Evolutionary conservation across 1,140 invertebrate genomes (phyloP), one percentile per base, ranked within the genome.

Genomic region (Neuroterus valhalla): DNA sequence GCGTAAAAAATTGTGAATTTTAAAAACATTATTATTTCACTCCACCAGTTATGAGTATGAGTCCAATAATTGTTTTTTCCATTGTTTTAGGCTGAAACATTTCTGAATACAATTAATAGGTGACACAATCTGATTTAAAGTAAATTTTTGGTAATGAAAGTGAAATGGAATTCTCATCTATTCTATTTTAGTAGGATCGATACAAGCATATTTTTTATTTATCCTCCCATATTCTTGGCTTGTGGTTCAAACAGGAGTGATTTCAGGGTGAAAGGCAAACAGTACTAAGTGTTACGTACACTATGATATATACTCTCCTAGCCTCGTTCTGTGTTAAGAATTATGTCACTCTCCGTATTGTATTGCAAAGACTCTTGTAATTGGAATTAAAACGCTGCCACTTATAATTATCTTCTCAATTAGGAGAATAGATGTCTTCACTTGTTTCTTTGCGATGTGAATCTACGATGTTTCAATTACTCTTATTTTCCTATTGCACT

Each of bases 11-110:
- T 26, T 38, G 31, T 38, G 5, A 38, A 38, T 10, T 5, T 38
- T 5, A 38, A 38, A 38, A 38, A 2, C 6, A 10, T 38, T 38
- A 38, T 38, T 38, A 38, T 38, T n/a, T n/a, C n/a, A n/a, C n/a
- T n/a, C n/a, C n/a, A n/a, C n/a, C n/a, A n/a, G n/a, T n/a, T n/a
- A n/a, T n/a, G n/a, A n/a, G n/a, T n/a, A n/a, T n/a, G n/a, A n/a
- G n/a, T n/a, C n/a, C n/a, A n/a, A n/a, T n/a, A n/a, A n/a, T n/a
- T n/a, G n/a, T 31, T 31, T 3, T 31, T 31, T 31, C 31, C 31
- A 31, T 31, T n/a, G n/a, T n/a, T 31, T 31, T 31, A 31, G 31
- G 4, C 76, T 76, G 74, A 78, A 78, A 81, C 45, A 74, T 75
- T 78, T 77, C 76, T 75, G 75, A 76, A 38, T 38, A 6, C 10